phyloP scores from a whole-genome alignment of 2,888 invertebrate species.

The Sthenelais limicola region DNA sequence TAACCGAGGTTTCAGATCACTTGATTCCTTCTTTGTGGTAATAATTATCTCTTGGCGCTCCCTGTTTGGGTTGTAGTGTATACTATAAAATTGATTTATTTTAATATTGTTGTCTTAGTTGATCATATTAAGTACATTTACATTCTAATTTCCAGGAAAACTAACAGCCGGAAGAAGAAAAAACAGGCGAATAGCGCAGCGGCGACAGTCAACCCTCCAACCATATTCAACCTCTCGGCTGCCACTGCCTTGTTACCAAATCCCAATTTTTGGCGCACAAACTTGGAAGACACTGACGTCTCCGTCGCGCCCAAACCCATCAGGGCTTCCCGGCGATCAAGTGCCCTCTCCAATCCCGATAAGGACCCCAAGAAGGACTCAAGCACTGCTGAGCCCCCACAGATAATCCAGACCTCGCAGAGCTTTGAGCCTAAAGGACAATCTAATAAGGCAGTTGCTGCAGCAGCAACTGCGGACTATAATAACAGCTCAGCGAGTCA shows the following conservation, averaged over 20 bases:
- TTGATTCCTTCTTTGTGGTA: no score
- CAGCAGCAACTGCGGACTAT: not conserved
- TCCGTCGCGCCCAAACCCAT: constrained; percentile 21
- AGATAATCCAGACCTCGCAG: constrained; percentile 36
- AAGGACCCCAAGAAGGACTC: constrained; percentile 37
- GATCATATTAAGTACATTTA: no score
- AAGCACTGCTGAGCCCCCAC: constrained; percentile 9
- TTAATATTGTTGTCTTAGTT: no score
- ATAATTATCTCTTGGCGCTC: no score
- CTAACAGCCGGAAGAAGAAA: constrained; percentile 20
- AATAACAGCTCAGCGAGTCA: not conserved
- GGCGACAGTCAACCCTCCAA: not conserved
- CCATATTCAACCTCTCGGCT: constrained; percentile 16
- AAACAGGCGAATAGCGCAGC: not conserved
- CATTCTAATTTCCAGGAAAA: constrained; percentile 8
- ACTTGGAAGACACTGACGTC: constrained; percentile 8
- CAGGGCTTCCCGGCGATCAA: constrained; percentile 13
- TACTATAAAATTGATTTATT: no score
- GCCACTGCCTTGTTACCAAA: constrained; percentile 17
- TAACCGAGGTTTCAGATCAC: no score
- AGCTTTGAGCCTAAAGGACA: not conserved
- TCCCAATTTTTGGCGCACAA: constrained; percentile 11
- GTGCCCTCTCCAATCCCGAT: constrained; percentile 36
- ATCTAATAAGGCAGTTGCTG: not conserved
- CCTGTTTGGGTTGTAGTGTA: no score